Percentiles rank a stretch among this genome's conserved stretches.
Evolutionary conservation across 1,140 invertebrate species (phyloP).

Genomic region (Streblospio benedicti): DNA sequence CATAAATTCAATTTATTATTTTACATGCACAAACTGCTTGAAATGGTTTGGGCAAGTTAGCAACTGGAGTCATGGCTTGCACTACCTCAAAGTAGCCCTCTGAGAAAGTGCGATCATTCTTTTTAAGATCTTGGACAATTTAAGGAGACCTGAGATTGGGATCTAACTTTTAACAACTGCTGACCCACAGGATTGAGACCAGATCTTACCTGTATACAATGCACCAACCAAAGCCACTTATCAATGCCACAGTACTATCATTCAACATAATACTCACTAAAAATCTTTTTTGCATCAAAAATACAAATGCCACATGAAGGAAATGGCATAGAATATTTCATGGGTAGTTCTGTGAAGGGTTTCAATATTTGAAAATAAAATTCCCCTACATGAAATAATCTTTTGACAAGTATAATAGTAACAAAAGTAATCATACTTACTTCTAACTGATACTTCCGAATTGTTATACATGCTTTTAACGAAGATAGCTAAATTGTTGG

Average conservation of each 20-base stretch:
- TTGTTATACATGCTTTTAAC: conserved; percentile 35
- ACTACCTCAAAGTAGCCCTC: no score
- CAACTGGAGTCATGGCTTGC: no score
- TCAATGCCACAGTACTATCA: conserved; percentile 2
- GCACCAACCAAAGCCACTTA: no score
- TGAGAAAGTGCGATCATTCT: no score
- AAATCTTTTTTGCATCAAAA: not conserved
- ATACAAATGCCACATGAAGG: conserved; percentile 25
- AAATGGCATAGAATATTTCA: conserved; percentile 43
- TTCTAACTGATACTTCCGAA: conserved; percentile 29
- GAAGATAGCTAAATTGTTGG: conserved; percentile 20
- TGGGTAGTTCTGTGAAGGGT: conserved; percentile 34
- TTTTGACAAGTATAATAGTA: conserved; percentile 6
- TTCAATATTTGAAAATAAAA: conserved; percentile 18
- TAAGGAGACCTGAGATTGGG: no score
- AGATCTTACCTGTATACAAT: no score
- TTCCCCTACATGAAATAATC: not conserved
- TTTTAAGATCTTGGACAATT: no score
- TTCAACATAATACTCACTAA: not conserved
- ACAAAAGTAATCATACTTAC: conserved; percentile 21
- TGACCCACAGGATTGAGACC: no score
- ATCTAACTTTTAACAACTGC: no score
- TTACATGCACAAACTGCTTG: no score
- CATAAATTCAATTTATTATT: no score
- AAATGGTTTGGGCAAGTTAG: no score